Evolutionary conservation across 2,797 vertebrate species (phyloP).

Genomic region (Scolopax bukidnonensis): DNA sequence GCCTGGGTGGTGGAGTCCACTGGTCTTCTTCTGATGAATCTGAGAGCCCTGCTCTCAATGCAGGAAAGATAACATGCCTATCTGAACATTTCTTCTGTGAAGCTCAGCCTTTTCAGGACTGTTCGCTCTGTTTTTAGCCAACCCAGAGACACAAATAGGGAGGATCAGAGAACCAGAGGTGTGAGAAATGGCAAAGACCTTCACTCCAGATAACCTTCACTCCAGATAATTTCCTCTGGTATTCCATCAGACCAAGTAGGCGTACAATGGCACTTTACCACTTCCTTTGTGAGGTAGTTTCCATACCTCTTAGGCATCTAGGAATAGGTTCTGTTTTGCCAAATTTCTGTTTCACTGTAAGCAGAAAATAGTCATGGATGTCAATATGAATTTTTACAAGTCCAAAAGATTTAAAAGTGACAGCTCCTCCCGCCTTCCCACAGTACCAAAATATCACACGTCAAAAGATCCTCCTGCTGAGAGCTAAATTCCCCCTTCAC

Average conservation of each 20-base stretch:
- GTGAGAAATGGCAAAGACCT: background rate
- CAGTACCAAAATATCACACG: constrained; percentile 37
- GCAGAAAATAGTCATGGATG: background rate
- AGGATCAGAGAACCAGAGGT: background rate
- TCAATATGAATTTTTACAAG: background rate
- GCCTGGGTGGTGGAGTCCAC: background rate
- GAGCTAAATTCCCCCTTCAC: constrained; percentile 29
- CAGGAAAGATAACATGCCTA: background rate
- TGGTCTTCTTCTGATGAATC: background rate
- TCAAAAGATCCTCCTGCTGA: constrained; percentile 34
- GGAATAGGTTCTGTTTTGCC: background rate
- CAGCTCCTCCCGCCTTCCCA: background rate
- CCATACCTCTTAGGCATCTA: background rate
- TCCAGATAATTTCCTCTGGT: background rate
- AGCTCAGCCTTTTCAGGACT: background rate
- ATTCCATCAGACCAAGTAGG: background rate
- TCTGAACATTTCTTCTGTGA: background rate
- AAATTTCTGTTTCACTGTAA: background rate
- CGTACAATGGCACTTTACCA: background rate
- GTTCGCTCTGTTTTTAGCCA: background rate
- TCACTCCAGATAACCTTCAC: background rate
- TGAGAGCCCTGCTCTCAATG: background rate
- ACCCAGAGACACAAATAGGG: background rate
- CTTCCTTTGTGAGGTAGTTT: background rate
- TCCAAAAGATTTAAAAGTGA: background rate